These are phyloP conservation scores for Rapana venosa DNA, from an alignment of 2,888 invertebrate species.

Conservation along the genomic window DNA sequence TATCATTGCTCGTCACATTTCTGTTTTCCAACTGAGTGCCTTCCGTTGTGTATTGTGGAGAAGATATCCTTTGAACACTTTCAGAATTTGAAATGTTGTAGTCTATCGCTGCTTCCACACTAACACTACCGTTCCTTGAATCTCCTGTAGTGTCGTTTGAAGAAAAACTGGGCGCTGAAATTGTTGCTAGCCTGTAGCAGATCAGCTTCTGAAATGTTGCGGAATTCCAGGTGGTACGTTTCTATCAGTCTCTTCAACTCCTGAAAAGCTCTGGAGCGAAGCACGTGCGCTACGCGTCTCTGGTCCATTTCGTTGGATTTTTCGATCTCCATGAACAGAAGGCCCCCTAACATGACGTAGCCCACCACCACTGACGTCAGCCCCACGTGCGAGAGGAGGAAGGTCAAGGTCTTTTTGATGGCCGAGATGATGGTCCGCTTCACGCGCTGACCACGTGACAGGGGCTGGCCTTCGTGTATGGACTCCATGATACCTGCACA, in stretches of 20 bases:
- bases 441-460: conserved; percentile 42
- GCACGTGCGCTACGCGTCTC: conserved; percentile 43
- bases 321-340: conserved; percentile 55
- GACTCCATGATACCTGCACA: neutral
- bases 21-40: neutral
- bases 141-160: neutral
- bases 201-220: neutral
- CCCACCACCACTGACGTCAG: conserved; percentile 55
- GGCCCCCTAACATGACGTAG: conserved; percentile 57
- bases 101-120: neutral
- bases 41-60: neutral
- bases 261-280: conserved; percentile 47
- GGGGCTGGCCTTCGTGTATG: neutral
- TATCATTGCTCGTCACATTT: neutral
- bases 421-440: conserved; percentile 34
- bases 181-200: neutral
- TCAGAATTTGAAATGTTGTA: neutral
- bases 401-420: conserved; percentile 48
- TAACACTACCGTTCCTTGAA: neutral
- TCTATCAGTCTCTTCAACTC: conserved; percentile 86
- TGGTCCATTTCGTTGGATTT: conserved; percentile 50
- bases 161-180: neutral
- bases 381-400: conserved; percentile 58
- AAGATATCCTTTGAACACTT: too few species aligned
- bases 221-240: neutral